These are phyloP conservation scores for Enteromius viviparus DNA, from an alignment of 2,797 vertebrate species.

Conservation along the genomic window DNA sequence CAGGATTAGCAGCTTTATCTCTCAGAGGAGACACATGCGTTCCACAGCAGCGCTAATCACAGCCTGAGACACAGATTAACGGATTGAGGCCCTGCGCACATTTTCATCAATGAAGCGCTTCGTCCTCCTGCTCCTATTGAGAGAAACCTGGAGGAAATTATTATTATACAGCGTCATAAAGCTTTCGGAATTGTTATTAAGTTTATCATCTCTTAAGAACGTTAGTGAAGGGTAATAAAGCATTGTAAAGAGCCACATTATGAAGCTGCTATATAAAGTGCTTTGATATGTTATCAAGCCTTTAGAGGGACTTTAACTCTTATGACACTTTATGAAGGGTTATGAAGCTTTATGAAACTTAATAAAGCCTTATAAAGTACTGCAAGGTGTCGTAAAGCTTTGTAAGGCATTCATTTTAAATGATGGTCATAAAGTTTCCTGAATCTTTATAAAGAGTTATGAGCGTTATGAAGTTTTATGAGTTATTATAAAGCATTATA, in stretches of 20 bases:
- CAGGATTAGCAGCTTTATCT: background rate
- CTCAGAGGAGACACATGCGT: constrained; percentile 9
- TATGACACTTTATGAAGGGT: background rate
- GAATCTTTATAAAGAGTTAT: too few relatives aligned
- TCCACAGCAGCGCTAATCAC: background rate
- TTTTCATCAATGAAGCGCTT: constrained; percentile 58
- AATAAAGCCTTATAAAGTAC: too few relatives aligned
- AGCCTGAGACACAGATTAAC: constrained; percentile 17
- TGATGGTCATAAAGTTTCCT: too few relatives aligned
- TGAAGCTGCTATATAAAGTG: background rate
- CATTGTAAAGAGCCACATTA: background rate
- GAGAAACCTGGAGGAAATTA: background rate
- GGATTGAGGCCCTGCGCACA: constrained; percentile 26
- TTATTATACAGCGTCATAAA: too few relatives aligned
- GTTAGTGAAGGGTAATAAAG: background rate
- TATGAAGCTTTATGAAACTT: background rate
- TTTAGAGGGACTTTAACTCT: background rate
- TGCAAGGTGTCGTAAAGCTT: too few relatives aligned
- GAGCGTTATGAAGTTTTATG: background rate
- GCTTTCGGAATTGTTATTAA: background rate
- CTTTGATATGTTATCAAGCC: background rate
- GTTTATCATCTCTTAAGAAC: too few relatives aligned
- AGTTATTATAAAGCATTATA: too few relatives aligned
- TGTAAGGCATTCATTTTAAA: too few relatives aligned
- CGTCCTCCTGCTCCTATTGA: background rate